Percentiles rank a stretch among this genome's conserved stretches.
Conservation (phyloP, 2,113 vertebrate genomes). For the Psittacus erithacus region DNA sequence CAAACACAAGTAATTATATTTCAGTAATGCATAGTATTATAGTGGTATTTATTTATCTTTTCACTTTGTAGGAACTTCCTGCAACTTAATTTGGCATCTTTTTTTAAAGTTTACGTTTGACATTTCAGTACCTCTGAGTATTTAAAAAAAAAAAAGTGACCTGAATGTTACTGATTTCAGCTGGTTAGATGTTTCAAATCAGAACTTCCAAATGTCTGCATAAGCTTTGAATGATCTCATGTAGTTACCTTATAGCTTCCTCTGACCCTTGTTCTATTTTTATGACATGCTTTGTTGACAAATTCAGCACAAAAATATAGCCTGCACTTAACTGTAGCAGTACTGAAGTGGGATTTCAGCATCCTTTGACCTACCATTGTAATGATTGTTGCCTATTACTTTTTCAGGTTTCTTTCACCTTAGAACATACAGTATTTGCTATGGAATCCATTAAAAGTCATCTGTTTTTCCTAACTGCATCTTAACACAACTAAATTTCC, state of each 20-base stretch:
- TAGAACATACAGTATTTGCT: background rate
- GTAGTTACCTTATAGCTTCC: background rate
- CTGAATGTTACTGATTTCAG: background rate
- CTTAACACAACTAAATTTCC: background rate
- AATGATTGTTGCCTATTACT: background rate
- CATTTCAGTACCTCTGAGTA: background rate
- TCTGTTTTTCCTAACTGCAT: background rate
- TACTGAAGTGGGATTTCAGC: background rate
- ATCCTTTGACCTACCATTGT: background rate
- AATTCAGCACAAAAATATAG: background rate
- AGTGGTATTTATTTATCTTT: background rate
- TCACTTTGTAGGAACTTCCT: background rate
- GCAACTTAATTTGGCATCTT: background rate
- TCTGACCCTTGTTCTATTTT: conserved; percentile 10
- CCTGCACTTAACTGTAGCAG: background rate
- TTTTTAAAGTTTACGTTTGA: background rate
- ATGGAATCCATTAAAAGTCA: background rate
- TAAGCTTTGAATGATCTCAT: background rate
- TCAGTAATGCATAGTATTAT: background rate
- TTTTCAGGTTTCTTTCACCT: background rate
- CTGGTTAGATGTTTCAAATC: background rate
- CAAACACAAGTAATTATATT: background rate
- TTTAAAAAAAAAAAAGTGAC: background rate
- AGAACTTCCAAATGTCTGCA: background rate
- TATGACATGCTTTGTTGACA: background rate